Percentiles rank a stretch among this genome's conserved stretches.
phyloP scores from a whole-genome alignment of 2,888 invertebrate genomes.

The Callosobruchus maculatus region DNA sequence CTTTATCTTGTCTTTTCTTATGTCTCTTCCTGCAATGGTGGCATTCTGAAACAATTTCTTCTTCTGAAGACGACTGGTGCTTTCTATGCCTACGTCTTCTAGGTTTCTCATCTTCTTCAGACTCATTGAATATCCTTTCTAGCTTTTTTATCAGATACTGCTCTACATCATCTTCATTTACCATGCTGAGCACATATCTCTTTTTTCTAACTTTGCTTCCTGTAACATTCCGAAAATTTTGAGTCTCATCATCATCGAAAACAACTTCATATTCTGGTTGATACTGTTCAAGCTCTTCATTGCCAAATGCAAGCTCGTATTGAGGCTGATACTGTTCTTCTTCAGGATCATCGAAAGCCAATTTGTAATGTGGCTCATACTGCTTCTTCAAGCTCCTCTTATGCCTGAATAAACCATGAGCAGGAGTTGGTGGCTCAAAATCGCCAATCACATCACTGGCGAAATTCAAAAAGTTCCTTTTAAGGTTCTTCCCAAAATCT shows the following conservation, averaged over 20 bases:
- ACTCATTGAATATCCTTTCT: slow-evolving; percentile 17
- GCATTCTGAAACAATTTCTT: background rate
- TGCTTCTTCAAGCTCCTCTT: slow-evolving; percentile 10
- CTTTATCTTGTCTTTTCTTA: slow-evolving; percentile 10
- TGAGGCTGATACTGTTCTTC: background rate
- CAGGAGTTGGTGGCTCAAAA: slow-evolving; percentile 24
- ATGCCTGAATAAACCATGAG: background rate
- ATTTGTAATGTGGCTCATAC: slow-evolving; percentile 22
- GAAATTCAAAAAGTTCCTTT: slow-evolving; percentile 35
- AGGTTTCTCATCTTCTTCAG: slow-evolving; percentile 7
- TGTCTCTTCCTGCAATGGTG: background rate
- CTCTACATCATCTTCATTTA: slow-evolving; percentile 39
- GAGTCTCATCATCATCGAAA: background rate
- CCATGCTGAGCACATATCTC: slow-evolving; percentile 38
- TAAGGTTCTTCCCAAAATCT: slow-evolving; percentile 39
- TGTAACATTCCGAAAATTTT: slow-evolving; percentile 15
- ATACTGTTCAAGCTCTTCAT: background rate
- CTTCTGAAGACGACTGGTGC: slow-evolving; percentile 1
- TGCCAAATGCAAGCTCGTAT: background rate
- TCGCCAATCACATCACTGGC: slow-evolving; percentile 38
- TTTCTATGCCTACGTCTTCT: background rate
- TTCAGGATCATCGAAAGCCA: slow-evolving; percentile 16
- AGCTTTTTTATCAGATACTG: slow-evolving; percentile 38
- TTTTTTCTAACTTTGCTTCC: slow-evolving; percentile 26
- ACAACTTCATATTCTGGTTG: background rate